phyloP scores from a whole-genome alignment of 2,888 invertebrate species.

The Melinopterus prodromus region DNA sequence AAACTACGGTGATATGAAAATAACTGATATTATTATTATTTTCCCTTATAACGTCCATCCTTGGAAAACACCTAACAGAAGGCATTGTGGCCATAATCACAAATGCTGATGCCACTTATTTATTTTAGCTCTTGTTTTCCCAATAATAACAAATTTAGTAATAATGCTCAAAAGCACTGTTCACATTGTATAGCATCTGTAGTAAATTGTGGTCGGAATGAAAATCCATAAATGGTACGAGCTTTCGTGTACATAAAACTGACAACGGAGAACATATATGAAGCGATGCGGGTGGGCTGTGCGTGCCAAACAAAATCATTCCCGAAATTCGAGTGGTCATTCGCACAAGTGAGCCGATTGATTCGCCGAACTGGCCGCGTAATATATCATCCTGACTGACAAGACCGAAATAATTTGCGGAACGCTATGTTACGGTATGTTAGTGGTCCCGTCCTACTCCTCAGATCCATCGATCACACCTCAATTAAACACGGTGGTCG shows the following conservation, averaged over 20 bases:
- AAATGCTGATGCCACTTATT: too few species aligned
- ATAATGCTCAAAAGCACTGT: too few species aligned
- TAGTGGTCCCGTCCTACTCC: background rate
- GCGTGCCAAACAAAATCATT: background rate
- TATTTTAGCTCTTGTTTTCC: too few species aligned
- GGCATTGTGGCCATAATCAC: too few species aligned
- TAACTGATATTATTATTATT: too few species aligned
- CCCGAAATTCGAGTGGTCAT: constrained; percentile 4
- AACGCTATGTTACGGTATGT: constrained; percentile 4
- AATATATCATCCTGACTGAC: background rate
- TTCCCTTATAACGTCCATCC: too few species aligned
- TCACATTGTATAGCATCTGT: too few species aligned
- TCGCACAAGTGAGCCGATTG: background rate
- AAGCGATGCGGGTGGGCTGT: background rate
- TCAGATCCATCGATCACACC: background rate
- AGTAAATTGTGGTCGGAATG: too few species aligned
- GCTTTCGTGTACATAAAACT: background rate
- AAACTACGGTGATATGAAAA: too few species aligned
- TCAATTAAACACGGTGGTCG: background rate
- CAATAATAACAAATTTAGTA: too few species aligned
- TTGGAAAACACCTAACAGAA: too few species aligned
- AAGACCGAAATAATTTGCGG: background rate
- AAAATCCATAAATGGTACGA: background rate
- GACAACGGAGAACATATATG: background rate
- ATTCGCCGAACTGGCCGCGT: background rate